Evolutionary conservation across 1,140 invertebrate species (phyloP).

Genomic region (Leptestheria dahalacensis): DNA sequence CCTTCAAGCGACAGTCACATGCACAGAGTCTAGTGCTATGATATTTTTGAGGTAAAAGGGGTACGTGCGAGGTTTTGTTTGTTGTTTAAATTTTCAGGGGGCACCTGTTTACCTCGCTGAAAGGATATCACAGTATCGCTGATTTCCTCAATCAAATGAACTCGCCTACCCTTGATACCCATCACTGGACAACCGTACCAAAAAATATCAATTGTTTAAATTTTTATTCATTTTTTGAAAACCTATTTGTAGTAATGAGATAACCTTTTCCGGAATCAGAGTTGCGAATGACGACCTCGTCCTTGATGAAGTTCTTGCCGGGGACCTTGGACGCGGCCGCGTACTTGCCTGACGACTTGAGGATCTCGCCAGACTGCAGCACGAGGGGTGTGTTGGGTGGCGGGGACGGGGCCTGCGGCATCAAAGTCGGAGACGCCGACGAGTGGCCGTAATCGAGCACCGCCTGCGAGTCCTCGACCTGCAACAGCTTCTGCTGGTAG

Average conservation of each 20-base stretch:
- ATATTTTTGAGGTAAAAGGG: too few relatives aligned
- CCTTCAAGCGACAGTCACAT: too few relatives aligned
- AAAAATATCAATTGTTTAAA: slow-evolving; percentile 10
- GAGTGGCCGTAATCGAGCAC: neutral
- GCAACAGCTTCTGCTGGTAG: slow-evolving; percentile 59
- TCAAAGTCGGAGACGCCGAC: neutral
- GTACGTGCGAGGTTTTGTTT: too few relatives aligned
- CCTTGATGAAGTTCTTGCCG: slow-evolving; percentile 80
- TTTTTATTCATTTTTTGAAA: neutral
- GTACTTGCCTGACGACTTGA: slow-evolving; percentile 76
- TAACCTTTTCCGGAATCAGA: slow-evolving; percentile 87
- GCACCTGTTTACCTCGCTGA: slow-evolving; percentile 65
- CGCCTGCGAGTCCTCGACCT: slow-evolving; percentile 31
- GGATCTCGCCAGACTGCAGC: slow-evolving; percentile 59
- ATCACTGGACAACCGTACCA: slow-evolving; percentile 52
- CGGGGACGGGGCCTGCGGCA: neutral
- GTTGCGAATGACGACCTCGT: slow-evolving; percentile 84
- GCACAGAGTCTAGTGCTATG: too few relatives aligned
- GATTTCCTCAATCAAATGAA: slow-evolving; percentile 94
- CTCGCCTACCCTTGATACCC: slow-evolving; percentile 92
- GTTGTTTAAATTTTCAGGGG: too few relatives aligned
- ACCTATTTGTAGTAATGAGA: neutral
- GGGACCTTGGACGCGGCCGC: slow-evolving; percentile 72
- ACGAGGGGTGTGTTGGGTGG: slow-evolving; percentile 25
- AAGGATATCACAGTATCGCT: slow-evolving; percentile 95